These are phyloP conservation scores for Frankliniella intonsa DNA, from an alignment of 2,888 invertebrate species.

Conservation along the genomic window DNA sequence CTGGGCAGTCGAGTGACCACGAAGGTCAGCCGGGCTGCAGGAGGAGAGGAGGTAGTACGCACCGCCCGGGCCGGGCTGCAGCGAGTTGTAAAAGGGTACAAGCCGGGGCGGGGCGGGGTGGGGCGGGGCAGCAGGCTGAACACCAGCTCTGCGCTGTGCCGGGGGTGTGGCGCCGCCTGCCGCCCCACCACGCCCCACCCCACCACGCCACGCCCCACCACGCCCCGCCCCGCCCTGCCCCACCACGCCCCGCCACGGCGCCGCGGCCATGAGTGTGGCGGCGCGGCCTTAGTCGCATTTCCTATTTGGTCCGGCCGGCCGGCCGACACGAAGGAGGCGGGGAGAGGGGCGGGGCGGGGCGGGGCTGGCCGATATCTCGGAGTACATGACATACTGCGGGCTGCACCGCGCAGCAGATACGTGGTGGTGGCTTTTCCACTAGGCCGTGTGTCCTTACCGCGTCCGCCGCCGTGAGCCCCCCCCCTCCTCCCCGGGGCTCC, in stretches of 20 bases:
- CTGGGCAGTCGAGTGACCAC: not conserved
- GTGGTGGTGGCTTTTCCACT: too few species aligned
- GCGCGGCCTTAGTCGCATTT: conserved; percentile 21
- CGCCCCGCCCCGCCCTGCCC: not conserved
- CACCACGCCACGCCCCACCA: too few species aligned
- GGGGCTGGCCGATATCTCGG: not conserved
- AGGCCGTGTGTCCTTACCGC: too few species aligned
- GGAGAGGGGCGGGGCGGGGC: not conserved
- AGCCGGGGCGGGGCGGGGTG: not conserved
- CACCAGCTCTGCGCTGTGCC: not conserved
- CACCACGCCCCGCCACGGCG: not conserved
- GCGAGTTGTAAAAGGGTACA: not conserved
- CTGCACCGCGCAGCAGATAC: too few species aligned
- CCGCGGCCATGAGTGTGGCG: not conserved
- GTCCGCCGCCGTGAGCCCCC: too few species aligned
- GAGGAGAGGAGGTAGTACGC: not conserved
- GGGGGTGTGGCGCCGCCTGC: not conserved
- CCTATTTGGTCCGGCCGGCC: not conserved
- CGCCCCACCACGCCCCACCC: not conserved
- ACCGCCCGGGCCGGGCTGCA: not conserved
- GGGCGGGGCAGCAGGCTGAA: not conserved
- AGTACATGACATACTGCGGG: too few species aligned
- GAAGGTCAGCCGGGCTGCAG: not conserved
- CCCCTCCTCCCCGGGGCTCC: too few species aligned
- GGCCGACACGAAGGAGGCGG: not conserved